These are phyloP conservation scores for Tylochromis polylepis DNA, from an alignment of 2,113 vertebrate genomes.

Conservation along the genomic window DNA sequence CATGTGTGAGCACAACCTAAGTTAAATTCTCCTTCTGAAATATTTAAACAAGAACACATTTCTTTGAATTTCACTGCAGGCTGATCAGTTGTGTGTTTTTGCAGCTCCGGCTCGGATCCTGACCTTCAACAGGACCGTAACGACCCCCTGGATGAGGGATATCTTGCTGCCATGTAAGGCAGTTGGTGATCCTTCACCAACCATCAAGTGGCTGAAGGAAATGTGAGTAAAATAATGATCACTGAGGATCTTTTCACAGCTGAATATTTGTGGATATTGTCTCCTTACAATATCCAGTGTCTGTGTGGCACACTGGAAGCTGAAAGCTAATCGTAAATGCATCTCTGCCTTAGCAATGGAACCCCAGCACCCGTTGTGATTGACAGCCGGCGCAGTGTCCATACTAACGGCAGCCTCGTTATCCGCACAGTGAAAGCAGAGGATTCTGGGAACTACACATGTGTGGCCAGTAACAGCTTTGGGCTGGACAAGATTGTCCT, in stretches of 20 bases:
- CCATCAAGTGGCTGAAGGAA: slow-evolving; percentile 97
- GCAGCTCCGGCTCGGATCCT: slow-evolving; percentile 91
- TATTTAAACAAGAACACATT: not conserved
- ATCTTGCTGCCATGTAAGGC: slow-evolving; percentile 93
- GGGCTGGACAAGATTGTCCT: slow-evolving; percentile 92
- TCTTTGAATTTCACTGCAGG: not conserved
- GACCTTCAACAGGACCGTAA: slow-evolving; percentile 94
- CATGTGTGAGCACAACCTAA: not conserved
- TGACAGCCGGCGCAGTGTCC: slow-evolving; percentile 90
- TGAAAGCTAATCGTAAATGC: not conserved
- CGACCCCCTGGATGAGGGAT: slow-evolving; percentile 97
- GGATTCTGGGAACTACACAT: slow-evolving; percentile 97
- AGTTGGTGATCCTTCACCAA: slow-evolving; percentile 90
- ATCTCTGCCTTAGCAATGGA: slow-evolving; percentile 79
- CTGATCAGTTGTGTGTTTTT: not conserved
- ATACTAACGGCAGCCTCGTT: slow-evolving; percentile 93
- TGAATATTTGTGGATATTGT: not conserved
- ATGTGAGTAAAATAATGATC: slow-evolving; percentile 76
- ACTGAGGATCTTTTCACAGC: rapidly evolving
- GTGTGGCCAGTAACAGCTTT: slow-evolving; percentile 93
- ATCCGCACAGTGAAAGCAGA: slow-evolving; percentile 96
- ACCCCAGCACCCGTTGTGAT: slow-evolving; percentile 89
- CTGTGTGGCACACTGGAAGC: not conserved
- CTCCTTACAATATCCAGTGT: not conserved
- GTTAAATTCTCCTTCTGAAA: not conserved